These are phyloP conservation scores for Saguinus imperator DNA, from an alignment of 2,113 vertebrate genomes.

Conservation along the genomic window DNA sequence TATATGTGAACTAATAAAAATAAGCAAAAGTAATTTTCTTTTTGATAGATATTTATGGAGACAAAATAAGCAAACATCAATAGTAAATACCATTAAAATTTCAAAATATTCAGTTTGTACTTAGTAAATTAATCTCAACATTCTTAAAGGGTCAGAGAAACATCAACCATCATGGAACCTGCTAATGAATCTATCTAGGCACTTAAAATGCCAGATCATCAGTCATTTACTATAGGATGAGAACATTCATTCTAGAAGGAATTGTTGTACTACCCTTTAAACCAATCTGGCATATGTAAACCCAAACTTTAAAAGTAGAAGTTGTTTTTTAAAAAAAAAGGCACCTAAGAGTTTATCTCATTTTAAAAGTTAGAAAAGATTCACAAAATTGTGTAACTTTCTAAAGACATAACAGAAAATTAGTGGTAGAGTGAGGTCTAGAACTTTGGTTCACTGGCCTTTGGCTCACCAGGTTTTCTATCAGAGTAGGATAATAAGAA, in stretches of 20 bases:
- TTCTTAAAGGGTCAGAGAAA: neutral
- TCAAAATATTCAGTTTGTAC: neutral
- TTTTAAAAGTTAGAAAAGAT: conserved; percentile 13
- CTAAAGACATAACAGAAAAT: neutral
- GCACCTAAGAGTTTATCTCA: neutral
- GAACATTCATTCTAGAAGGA: neutral
- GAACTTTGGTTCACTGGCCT: neutral
- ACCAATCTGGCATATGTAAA: neutral
- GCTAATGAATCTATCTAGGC: neutral
- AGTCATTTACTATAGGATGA: neutral
- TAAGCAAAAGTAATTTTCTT: neutral
- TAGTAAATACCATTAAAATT: conserved; percentile 27
- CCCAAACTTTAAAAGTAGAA: neutral
- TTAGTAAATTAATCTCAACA: neutral
- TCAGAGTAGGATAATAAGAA: neutral
- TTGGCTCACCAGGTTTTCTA: neutral
- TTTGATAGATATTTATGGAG: conserved; percentile 5
- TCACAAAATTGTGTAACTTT: neutral
- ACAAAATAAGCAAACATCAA: conserved; percentile 43
- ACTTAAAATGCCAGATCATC: neutral
- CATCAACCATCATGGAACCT: neutral
- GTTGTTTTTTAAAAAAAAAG: neutral
- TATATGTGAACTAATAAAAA: neutral
- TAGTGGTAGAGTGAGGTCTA: neutral
- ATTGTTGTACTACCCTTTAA: neutral